Evolutionary conservation across 1,140 invertebrate species (phyloP).

Genomic region (Procambarus virginalis): DNA sequence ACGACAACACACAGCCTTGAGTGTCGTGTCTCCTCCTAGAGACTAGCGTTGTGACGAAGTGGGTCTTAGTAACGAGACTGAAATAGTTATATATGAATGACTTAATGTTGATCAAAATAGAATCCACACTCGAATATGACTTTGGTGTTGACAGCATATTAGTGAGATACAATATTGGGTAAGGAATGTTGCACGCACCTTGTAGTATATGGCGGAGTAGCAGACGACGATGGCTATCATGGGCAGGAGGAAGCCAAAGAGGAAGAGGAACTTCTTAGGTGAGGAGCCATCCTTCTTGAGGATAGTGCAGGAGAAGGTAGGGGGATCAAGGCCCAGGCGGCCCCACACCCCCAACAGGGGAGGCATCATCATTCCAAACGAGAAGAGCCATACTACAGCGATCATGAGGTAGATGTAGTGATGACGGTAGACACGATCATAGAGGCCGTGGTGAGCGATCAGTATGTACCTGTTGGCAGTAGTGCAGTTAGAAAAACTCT

Average conservation of each 20-base stretch:
- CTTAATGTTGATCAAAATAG: too few species aligned
- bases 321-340: slow-evolving; percentile 82
- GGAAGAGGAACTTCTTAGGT: slow-evolving; percentile 89
- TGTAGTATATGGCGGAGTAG: slow-evolving; percentile 89
- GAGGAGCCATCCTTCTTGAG: slow-evolving; percentile 81
- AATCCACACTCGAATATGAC: too few species aligned
- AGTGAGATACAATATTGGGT: too few species aligned
- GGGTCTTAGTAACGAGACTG: too few species aligned
- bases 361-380: slow-evolving; percentile 81
- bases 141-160: too few species aligned
- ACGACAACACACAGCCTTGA: too few species aligned
- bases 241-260: slow-evolving; percentile 87
- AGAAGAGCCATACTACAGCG: slow-evolving; percentile 83
- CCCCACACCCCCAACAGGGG: slow-evolving; percentile 89
- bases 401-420: slow-evolving; percentile 83
- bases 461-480: slow-evolving; percentile 82
- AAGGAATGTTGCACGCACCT: slow-evolving; percentile 75
- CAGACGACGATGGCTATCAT: slow-evolving; percentile 87
- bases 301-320: slow-evolving; percentile 90
- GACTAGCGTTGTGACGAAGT: too few species aligned
- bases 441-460: slow-evolving; percentile 85
- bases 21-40: too few species aligned
- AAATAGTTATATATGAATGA: too few species aligned
- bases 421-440: slow-evolving; percentile 83
- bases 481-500: too few species aligned